Evolutionary conservation across 1,140 invertebrate genomes (phyloP).

Genomic region (Pseudomyrmex gracilis): DNA sequence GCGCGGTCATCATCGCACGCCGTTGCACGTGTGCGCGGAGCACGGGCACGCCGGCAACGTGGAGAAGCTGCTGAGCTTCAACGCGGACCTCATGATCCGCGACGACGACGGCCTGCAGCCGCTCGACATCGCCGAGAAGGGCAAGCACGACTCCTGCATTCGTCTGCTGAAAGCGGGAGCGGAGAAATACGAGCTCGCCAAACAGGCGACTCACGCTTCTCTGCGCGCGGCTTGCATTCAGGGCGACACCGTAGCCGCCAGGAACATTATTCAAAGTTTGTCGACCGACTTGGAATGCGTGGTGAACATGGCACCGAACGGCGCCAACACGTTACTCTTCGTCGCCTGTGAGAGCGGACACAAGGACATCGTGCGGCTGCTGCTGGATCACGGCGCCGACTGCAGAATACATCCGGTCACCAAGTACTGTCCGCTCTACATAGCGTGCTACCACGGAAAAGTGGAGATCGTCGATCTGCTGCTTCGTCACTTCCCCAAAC

Average conservation of each 20-base stretch:
- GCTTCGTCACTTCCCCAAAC: constrained; percentile 89
- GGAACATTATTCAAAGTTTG: constrained; percentile 88
- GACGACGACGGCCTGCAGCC: constrained; percentile 90
- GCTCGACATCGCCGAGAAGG: constrained; percentile 91
- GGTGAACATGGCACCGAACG: constrained; percentile 94
- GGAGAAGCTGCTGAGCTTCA: constrained; percentile 88
- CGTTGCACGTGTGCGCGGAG: constrained; percentile 93
- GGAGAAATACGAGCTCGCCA: constrained; percentile 90
- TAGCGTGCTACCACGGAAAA: constrained; percentile 95
- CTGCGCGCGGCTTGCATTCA: constrained; percentile 90
- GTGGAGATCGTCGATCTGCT: constrained; percentile 93
- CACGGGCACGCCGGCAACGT: constrained; percentile 92
- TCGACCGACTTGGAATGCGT: constrained; percentile 89
- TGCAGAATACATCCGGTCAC: constrained; percentile 94
- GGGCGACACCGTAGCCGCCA: constrained; percentile 89
- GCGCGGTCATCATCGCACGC: constrained; percentile 89
- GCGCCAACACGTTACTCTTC: constrained; percentile 94
- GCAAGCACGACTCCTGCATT: constrained; percentile 89
- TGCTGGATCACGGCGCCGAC: constrained; percentile 94
- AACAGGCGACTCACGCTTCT: constrained; percentile 89
- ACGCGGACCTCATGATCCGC: constrained; percentile 88
- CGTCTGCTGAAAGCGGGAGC: constrained; percentile 89
- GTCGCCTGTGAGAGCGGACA: constrained; percentile 93
- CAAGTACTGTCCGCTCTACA: constrained; percentile 96
- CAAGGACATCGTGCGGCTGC: constrained; percentile 91